Conservation (phyloP, 1,140 invertebrate species). For the Oedothorax gibbosus region DNA sequence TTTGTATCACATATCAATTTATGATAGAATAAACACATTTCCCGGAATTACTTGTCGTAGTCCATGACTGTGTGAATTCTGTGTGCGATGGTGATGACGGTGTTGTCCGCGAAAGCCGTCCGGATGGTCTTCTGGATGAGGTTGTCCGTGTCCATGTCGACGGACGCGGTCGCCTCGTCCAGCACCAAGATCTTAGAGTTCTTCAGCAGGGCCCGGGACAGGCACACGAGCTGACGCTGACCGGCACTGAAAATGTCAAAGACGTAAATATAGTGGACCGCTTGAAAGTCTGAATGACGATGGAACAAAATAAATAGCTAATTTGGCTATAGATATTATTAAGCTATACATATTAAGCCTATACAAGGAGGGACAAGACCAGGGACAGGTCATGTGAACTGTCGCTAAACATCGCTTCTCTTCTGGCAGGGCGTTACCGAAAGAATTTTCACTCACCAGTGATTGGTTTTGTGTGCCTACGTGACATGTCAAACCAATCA, state of each 20-base stretch:
- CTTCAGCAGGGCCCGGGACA: constrained; percentile 72
- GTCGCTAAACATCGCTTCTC: too few relatives aligned
- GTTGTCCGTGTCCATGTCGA: constrained; percentile 70
- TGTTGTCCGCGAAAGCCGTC: constrained; percentile 68
- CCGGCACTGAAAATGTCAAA: constrained; percentile 66
- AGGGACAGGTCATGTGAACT: background rate
- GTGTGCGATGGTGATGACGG: constrained; percentile 72
- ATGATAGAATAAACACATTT: background rate
- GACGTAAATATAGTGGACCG: background rate
- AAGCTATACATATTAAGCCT: background rate
- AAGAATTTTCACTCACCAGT: too few relatives aligned
- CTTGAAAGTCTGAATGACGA: background rate
- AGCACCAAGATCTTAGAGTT: constrained; percentile 68
- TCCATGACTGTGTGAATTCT: constrained; percentile 70
- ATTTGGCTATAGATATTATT: background rate
- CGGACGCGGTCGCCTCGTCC: constrained; percentile 71
- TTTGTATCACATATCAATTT: too few relatives aligned
- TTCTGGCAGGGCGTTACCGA: too few relatives aligned
- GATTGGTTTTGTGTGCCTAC: too few relatives aligned
- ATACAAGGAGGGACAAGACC: background rate
- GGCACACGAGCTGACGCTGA: constrained; percentile 72
- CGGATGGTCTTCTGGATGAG: constrained; percentile 70
- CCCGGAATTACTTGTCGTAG: constrained; percentile 40
- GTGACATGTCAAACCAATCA: too few relatives aligned
- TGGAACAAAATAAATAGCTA: background rate